Evolutionary conservation across 2,888 invertebrate species (phyloP), one percentile per base, ranked within the genome.

Genomic region (Zhuqinia jingwanae): DNA sequence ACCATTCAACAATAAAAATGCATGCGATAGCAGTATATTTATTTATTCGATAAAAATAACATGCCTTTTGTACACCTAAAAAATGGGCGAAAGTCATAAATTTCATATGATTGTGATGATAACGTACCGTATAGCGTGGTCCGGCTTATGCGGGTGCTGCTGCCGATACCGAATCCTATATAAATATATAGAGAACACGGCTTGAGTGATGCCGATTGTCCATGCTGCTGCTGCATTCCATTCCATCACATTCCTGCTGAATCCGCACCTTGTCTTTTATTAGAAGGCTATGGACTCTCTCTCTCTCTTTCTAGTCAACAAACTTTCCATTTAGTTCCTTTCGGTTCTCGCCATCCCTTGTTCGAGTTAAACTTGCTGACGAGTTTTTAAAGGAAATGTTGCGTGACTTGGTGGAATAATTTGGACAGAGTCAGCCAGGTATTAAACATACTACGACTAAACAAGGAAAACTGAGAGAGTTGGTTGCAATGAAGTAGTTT

Each of bases 381-480:
- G 68, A 65, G 68, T 65, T 80, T 68, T 80, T 68, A 80, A 80
- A 80, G 68, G 80, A 80, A 80, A 68, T 68, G 68, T 80, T 80
- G 80, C 80, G 80, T 80, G 80, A 80, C 80, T 80, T 80, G 80
- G 56, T 53, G n/a, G 80, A 36, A 56, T 80, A 80, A 80, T 65
- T 80, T 53, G 27, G 1, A 22, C 25, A 63, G 25, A 25, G 47
- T 47, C 25, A 63, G 30, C 50, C 50, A 36, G 3, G 77, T 58
- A 20, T 53, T 58, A 58, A 58, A 77, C 42, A 58, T 30, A 58
- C n/a, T 25, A 50, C 27, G 53, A 36, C 42, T 30, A 75, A 10
- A 45, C 36, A 70, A 45, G 47, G 11, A 20, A 20, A 22, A 6
- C 5, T 20, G 10, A 25, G 3, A 17, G 22, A 36, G 68, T 17